Base-by-base conservation (phyloP, 2,888 invertebrate species). In the Shargacucullia verbasci region DNA sequence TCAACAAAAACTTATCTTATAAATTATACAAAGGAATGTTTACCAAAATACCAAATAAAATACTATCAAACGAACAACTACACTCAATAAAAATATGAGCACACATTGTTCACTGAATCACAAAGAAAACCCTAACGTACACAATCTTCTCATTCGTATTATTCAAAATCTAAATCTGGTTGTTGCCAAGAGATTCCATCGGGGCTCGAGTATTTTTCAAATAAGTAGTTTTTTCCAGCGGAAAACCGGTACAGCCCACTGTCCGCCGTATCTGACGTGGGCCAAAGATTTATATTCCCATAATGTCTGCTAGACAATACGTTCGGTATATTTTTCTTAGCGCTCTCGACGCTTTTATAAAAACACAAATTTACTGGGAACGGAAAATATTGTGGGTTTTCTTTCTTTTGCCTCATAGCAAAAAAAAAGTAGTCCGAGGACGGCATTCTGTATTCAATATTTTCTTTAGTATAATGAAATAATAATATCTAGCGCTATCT, bases 271-370 rank as follows among this genome's bases (percentile, higher is more conserved):
- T 81, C 80, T 79, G 78, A 81, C 79, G 67, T 66, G 67, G 78
- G 63, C 76, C 40, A 72, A 78, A 82, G 84, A 84, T 84, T 84
- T 84, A 84, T 84, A 72, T 63, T 70, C 73, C 73, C 59, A 67
- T 76, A 76, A 82, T 77, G 77, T 78, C 67, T 72, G 77, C 74
- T 72, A 76, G 72, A 82, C 80, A 82, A 79, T 83, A 81, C 79
- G 80, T 68, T 76, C 59, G 68, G 73, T 76, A 78, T 78, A 77
- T 82, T 80, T 80, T 78, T 79, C 73, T 70, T 64, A 67, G 60
- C 66, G 67, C 56, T 60, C 64, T 64, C 71, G 65, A 70, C 59
- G 70, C 70, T 73, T 69, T 74, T 70, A 72, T 59, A 65, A 72
- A 73, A 72, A 63, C 57, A 73, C 68, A 67, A 68, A 71, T 70